These are phyloP conservation scores for Osedax fenrisi DNA, from an alignment of 2,888 invertebrate genomes.

Conservation along the genomic window DNA sequence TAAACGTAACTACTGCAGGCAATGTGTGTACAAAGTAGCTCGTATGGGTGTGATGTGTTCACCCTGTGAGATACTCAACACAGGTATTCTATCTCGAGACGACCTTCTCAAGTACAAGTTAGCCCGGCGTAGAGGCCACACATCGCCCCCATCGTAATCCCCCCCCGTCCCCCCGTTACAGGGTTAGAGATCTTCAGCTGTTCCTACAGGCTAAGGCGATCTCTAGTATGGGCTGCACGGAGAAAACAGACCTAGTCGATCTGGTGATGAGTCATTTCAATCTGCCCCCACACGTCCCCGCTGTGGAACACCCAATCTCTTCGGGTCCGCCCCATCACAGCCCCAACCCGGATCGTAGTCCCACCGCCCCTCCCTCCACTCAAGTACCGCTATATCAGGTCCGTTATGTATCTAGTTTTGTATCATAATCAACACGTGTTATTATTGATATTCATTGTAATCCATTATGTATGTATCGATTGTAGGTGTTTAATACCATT, in stretches of 20 bases:
- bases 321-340: background rate
- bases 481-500: too few species aligned
- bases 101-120: background rate
- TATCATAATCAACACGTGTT: too few species aligned
- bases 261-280: conserved; percentile 34
- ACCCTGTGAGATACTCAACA: background rate
- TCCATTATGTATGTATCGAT: too few species aligned
- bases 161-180: too few species aligned
- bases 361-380: too few species aligned
- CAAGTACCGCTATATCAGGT: too few species aligned
- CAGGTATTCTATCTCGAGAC: background rate
- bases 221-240: conserved; percentile 42
- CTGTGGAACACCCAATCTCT: background rate
- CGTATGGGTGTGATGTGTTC: background rate
- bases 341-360: background rate
- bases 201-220: conserved; percentile 42
- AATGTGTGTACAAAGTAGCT: background rate
- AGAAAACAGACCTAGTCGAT: conserved; percentile 48
- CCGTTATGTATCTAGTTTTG: too few species aligned
- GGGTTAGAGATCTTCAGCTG: conserved; percentile 44
- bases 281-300: too few species aligned
- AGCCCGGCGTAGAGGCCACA: too few species aligned
- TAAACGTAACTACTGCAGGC: background rate
- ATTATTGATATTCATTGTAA: too few species aligned
- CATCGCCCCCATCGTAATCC: too few species aligned